These are phyloP conservation scores for Diphyllodes magnificus DNA, from an alignment of 2,113 vertebrate genomes.

Conservation along the genomic window DNA sequence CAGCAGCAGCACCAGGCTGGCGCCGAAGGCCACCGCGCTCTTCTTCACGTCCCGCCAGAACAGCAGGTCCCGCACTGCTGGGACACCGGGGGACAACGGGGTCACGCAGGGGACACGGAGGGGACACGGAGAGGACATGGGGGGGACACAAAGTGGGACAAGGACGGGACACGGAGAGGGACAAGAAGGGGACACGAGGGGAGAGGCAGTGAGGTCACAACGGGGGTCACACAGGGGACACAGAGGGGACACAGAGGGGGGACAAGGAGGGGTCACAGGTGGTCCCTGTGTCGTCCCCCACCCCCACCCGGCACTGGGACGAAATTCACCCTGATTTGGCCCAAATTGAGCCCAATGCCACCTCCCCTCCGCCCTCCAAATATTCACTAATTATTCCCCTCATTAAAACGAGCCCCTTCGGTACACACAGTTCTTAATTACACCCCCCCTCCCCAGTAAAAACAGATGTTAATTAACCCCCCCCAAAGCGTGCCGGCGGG, in stretches of 20 bases:
- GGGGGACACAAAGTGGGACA: too few relatives aligned
- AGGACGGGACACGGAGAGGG: too few relatives aligned
- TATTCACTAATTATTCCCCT: neutral
- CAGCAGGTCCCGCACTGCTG: slow-evolving; percentile 82
- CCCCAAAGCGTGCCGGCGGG: neutral
- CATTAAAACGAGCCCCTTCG: fast-evolving
- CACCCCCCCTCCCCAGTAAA: too few relatives aligned
- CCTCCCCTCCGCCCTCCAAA: too few relatives aligned
- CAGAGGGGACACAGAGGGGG: fast-evolving
- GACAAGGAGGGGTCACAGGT: neutral
- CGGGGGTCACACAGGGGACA: too few relatives aligned
- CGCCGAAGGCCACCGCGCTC: slow-evolving; percentile 83
- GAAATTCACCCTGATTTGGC: neutral
- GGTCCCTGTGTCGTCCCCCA: neutral
- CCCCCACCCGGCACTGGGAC: neutral
- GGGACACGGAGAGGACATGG: neutral
- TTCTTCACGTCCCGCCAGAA: slow-evolving; percentile 89
- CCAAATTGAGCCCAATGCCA: neutral
- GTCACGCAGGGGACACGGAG: too few relatives aligned
- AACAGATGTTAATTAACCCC: neutral
- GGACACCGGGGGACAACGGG: neutral
- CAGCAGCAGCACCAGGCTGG: slow-evolving; percentile 71
- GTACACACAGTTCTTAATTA: neutral
- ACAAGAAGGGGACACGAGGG: too few relatives aligned
- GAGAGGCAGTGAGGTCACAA: too few relatives aligned